Conservation (phyloP, 1,140 invertebrate genomes). For the Temnothorax longispinosus region DNA sequence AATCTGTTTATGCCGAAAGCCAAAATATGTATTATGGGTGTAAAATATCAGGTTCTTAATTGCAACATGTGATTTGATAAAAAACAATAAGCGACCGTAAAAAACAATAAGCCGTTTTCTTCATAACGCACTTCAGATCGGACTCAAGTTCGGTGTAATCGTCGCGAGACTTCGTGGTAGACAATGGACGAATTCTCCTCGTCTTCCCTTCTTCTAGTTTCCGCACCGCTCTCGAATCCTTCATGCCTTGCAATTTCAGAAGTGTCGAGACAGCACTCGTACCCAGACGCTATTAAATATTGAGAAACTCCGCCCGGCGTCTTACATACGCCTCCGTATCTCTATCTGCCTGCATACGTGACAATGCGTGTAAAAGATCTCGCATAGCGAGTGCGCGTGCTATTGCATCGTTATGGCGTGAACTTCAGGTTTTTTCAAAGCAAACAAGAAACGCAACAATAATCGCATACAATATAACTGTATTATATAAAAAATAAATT, state of each 20-base stretch:
- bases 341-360: slow-evolving; percentile 23
- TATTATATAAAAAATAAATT: not conserved
- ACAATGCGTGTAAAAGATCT: slow-evolving; percentile 31
- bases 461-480: not conserved
- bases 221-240: slow-evolving; percentile 62
- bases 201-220: slow-evolving; percentile 67
- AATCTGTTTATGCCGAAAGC: not conserved
- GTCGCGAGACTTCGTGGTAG: slow-evolving; percentile 40
- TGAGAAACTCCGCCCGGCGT: slow-evolving; percentile 76
- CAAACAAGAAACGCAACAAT: not conserved
- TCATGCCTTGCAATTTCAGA: slow-evolving; percentile 83
- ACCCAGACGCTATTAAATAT: slow-evolving; percentile 85
- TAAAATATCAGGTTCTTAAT: not conserved
- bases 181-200: slow-evolving; percentile 46
- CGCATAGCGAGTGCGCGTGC: not conserved
- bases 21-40: too few species aligned
- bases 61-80: not conserved
- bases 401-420: not conserved
- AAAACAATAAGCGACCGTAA: not conserved
- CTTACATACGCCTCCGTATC: slow-evolving; percentile 10
- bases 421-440: not conserved
- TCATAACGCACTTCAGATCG: slow-evolving; percentile 61
- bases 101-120: not conserved
- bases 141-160: slow-evolving; percentile 58
- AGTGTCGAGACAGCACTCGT: slow-evolving; percentile 85